phyloP scores from a whole-genome alignment of 2,113 vertebrate genomes.

The Pogona vitticeps region DNA sequence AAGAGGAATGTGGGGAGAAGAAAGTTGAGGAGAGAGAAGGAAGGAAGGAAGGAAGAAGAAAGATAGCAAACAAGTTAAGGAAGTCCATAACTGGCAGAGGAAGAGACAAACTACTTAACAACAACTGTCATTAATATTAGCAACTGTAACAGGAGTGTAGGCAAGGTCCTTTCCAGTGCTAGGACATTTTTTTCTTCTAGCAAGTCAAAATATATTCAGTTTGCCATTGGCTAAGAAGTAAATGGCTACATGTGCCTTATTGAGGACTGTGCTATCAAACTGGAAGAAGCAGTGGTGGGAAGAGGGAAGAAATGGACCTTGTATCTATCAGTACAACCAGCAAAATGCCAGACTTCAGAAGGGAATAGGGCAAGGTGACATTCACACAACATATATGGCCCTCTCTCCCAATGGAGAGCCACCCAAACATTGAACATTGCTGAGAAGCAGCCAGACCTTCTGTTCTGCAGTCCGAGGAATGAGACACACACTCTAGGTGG shows the following conservation, averaged over 20 bases:
- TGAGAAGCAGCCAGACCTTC: not conserved
- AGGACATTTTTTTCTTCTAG: not conserved
- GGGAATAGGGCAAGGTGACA: not conserved
- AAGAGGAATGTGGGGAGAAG: constrained; percentile 78
- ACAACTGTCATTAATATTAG: not conserved
- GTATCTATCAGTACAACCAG: not conserved
- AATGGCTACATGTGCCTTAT: not conserved
- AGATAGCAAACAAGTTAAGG: constrained; percentile 32
- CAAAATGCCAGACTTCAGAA: not conserved
- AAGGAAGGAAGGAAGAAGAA: constrained; percentile 31
- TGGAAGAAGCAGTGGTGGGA: not conserved
- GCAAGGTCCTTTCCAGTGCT: not conserved
- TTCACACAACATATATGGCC: not conserved
- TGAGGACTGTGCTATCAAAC: not conserved
- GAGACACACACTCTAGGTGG: not conserved
- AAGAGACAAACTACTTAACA: not conserved
- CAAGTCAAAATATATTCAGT: not conserved
- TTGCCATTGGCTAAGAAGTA: not conserved
- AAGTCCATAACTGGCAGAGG: constrained; percentile 1
- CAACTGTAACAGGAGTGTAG: fast-evolving
- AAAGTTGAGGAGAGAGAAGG: constrained; percentile 46
- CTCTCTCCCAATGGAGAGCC: not conserved
- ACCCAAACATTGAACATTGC: not conserved
- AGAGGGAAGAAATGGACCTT: not conserved
- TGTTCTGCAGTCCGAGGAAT: not conserved